Evolutionary conservation across 2,797 vertebrate genomes (phyloP), one percentile per base, ranked within the genome.

Genomic region (Heterohyrax brucei): DNA sequence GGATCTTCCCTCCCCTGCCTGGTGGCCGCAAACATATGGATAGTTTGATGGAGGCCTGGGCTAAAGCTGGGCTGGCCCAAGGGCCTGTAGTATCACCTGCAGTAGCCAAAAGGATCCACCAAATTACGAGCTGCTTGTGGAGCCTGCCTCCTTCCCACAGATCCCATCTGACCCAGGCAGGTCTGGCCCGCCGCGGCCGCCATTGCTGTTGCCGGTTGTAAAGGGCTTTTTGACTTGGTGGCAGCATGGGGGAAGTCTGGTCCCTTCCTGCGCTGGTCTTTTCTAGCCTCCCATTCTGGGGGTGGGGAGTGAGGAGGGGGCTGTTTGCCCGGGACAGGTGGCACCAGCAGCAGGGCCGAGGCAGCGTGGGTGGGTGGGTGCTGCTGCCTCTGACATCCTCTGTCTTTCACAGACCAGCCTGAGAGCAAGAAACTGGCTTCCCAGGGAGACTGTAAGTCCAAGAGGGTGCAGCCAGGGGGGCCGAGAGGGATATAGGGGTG

Each of bases 391-490:
- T 98, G 92, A 97, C 44, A 3, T 50, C 56, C 95, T 89, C 68
- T 97, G 48, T 96, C 93, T 96, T 96, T 87, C 97, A 94, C 98
- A 99, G 99, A 99, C 98, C 99, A 99, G 96, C 99, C 99, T 0
- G 99, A 99, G 97, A 99, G 99, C 97, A 99, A 99, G 98, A 99
- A 99, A 96, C 93, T 99, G 98, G 99, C 99, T 28, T 98, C 99
- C 82, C 99, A 99, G 97, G 98, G 98, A 72, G 99, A 99, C 97
- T 98, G 98, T 98, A 97, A 98, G 98, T 98, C 53, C 56, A 8
- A 10, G 3, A 46, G 28, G 62, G 4, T 39, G 1, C n/a, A 28
- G 53, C 80, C 81, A 30, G 59, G 50, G 46, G 70, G 50, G 50
- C 24, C 56, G 87, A 26, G 22, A 53, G 61, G 22, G 7, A 53